Evolutionary conservation across 2,888 invertebrate genomes (phyloP).

Genomic region (Tetrapedia diversipes): DNA sequence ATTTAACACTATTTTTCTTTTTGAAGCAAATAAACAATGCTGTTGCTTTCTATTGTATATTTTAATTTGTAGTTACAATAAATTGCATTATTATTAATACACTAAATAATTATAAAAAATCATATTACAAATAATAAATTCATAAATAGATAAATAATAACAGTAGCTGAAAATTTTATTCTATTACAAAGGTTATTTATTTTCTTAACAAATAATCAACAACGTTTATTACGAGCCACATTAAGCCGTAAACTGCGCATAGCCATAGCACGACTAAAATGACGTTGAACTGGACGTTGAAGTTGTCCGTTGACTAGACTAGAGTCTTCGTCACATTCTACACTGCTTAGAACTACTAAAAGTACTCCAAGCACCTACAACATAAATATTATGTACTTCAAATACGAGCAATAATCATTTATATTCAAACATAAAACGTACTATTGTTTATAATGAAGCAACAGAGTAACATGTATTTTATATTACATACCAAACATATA

Average conservation of each 20-base stretch:
- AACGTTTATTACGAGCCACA: constrained; percentile 81
- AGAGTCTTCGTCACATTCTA: constrained; percentile 79
- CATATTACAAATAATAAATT: constrained; percentile 75
- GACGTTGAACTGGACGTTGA: constrained; percentile 86
- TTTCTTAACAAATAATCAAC: constrained; percentile 71
- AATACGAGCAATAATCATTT: constrained; percentile 23
- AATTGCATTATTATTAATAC: constrained; percentile 66
- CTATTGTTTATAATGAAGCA: neutral
- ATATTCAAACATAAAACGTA: constrained; percentile 6
- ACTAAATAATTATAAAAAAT: constrained; percentile 70
- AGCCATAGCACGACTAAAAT: constrained; percentile 95
- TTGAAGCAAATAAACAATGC: constrained; percentile 42
- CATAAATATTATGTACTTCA: constrained; percentile 18
- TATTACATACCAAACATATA: constrained; percentile 89
- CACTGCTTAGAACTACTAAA: constrained; percentile 91
- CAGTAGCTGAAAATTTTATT: constrained; percentile 52
- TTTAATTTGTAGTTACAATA: constrained; percentile 72
- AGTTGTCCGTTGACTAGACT: constrained; percentile 78
- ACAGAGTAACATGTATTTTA: constrained; percentile 8
- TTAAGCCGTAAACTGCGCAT: constrained; percentile 89
- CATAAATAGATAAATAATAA: constrained; percentile 51
- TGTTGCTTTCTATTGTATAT: constrained; percentile 70
- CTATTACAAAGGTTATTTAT: constrained; percentile 55
- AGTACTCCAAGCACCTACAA: constrained; percentile 91
- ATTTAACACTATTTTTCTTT: constrained; percentile 20